These are phyloP conservation scores for Anthonomus grandis DNA, from an alignment of 1,140 invertebrate species.

Conservation along the genomic window DNA sequence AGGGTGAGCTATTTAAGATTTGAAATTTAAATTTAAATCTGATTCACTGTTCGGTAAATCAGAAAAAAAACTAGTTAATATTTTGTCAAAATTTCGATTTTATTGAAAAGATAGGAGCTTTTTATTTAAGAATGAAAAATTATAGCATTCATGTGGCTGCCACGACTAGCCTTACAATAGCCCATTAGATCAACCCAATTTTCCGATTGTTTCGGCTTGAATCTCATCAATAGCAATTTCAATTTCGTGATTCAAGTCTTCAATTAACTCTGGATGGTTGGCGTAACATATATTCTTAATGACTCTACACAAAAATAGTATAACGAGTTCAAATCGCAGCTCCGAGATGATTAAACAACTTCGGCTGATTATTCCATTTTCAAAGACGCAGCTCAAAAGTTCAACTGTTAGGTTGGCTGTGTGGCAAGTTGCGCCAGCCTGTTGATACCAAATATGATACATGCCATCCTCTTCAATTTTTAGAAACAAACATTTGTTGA, in stretches of 20 bases:
- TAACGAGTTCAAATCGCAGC: conserved; percentile 46
- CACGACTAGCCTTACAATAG: conserved; percentile 5
- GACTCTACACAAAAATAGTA: conserved; percentile 50
- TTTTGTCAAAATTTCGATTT: too few relatives aligned
- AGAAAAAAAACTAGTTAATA: too few relatives aligned
- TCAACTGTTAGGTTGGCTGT: conserved; percentile 9
- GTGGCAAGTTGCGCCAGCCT: too few relatives aligned
- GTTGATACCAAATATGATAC: conserved; percentile 28
- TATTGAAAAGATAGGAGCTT: too few relatives aligned
- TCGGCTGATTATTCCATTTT: conserved; percentile 11
- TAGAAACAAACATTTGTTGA: conserved; percentile 22
- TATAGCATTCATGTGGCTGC: too few relatives aligned
- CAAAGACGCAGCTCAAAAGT: conserved; percentile 16
- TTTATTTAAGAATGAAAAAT: too few relatives aligned
- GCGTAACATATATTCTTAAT: conserved; percentile 44
- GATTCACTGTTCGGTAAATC: too few relatives aligned
- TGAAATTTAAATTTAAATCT: too few relatives aligned
- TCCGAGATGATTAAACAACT: conserved; percentile 47
- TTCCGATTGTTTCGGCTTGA: neutral
- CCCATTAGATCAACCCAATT: conserved; percentile 2
- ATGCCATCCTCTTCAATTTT: conserved; percentile 29
- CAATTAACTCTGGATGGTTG: conserved; percentile 14
- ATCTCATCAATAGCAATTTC: neutral
- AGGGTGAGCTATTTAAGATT: too few relatives aligned
- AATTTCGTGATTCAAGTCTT: conserved; percentile 3